Evolutionary conservation across 2,113 vertebrate species (phyloP).

Genomic region (Thermophis baileyi): DNA sequence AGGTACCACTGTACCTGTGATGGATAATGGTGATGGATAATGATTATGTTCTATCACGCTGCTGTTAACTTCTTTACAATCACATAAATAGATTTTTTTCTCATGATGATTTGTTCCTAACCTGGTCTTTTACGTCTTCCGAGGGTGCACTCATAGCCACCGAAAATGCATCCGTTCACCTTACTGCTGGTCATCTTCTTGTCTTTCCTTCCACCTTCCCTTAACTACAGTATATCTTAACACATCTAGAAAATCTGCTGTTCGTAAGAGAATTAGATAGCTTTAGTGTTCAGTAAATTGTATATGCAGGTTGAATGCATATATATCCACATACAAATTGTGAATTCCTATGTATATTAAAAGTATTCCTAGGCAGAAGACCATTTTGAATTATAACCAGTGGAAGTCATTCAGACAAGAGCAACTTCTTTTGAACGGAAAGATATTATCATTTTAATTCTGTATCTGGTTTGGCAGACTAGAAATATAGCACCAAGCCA

Average conservation of each 20-base stretch:
- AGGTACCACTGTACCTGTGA: neutral
- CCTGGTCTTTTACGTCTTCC: neutral
- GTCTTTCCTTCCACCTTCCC: neutral
- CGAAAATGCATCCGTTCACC: neutral
- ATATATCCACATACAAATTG: neutral
- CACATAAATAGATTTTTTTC: neutral
- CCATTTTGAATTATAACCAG: neutral
- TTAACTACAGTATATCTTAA: neutral
- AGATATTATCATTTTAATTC: slow-evolving; percentile 9
- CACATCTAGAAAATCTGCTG: neutral
- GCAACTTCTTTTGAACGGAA: neutral
- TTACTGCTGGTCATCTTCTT: neutral
- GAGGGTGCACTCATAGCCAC: neutral
- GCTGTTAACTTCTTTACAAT: neutral
- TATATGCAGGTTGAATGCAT: neutral
- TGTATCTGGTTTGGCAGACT: neutral
- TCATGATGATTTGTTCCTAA: neutral
- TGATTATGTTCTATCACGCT: neutral
- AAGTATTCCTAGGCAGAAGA: neutral
- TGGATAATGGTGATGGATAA: neutral
- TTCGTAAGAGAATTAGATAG: neutral
- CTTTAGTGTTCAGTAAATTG: neutral
- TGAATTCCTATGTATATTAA: neutral
- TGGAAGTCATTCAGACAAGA: neutral
- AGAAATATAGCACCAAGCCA: slow-evolving; percentile 8